These are phyloP conservation scores for Crypturellus undulatus DNA, from an alignment of 2,113 vertebrate species.

Conservation along the genomic window DNA sequence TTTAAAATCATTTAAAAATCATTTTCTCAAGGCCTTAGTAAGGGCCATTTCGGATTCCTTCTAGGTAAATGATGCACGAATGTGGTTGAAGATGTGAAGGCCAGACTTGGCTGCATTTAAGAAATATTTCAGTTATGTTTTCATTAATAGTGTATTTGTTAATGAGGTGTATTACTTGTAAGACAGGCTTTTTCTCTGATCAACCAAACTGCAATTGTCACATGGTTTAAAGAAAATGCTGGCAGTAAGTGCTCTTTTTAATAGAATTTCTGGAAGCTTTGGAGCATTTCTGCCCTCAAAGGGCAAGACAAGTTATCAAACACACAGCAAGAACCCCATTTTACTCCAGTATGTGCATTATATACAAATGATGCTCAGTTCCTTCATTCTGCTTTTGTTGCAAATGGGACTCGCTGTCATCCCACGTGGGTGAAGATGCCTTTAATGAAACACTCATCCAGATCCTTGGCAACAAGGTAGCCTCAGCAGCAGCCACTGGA, in stretches of 20 bases:
- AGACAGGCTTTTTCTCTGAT: neutral
- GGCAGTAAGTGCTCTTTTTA: slow-evolving; percentile 7
- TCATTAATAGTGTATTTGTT: neutral
- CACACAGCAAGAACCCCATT: neutral
- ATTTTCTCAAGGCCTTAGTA: neutral
- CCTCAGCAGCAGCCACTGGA: slow-evolving; percentile 29
- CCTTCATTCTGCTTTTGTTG: slow-evolving; percentile 47
- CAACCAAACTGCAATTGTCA: neutral
- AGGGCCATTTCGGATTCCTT: neutral
- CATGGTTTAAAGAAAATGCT: slow-evolving; percentile 12
- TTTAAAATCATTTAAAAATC: neutral
- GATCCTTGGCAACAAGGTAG: neutral
- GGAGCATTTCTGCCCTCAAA: slow-evolving; percentile 12
- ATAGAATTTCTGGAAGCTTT: slow-evolving; percentile 16
- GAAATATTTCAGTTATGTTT: neutral
- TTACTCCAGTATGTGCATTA: slow-evolving; percentile 60
- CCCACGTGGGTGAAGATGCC: neutral
- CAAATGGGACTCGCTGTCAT: neutral
- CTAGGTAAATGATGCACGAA: neutral
- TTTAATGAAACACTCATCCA: neutral
- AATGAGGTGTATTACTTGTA: rapidly evolving
- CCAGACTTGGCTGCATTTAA: neutral
- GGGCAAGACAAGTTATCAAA: slow-evolving; percentile 50
- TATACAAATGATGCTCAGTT: slow-evolving; percentile 55
- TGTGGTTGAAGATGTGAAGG: neutral